A percentile compares a stretch with the other conserved stretches of the same genome.
These are phyloP conservation scores for Asobara japonica DNA, from an alignment of 1,140 invertebrate species.

Conservation along the genomic window DNA sequence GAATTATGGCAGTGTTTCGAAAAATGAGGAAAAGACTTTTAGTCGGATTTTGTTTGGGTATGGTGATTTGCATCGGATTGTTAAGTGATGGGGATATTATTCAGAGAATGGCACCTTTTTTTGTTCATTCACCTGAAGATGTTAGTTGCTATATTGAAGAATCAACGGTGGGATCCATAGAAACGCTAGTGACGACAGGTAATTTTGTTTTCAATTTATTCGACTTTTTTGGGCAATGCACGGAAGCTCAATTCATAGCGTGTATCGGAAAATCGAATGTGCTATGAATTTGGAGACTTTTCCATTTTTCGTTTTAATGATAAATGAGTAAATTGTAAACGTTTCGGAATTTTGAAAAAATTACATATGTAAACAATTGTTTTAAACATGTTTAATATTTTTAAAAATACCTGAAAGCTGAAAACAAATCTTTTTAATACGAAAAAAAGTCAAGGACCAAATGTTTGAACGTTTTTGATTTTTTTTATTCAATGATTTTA, in stretches of 20 bases:
- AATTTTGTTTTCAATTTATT: neutral
- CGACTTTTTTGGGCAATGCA: too few species aligned
- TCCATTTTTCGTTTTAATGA: too few species aligned
- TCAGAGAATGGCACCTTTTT: slow-evolving; percentile 39
- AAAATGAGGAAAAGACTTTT: slow-evolving; percentile 49
- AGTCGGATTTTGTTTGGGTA: slow-evolving; percentile 37
- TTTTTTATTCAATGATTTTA: too few species aligned
- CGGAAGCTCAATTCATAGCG: neutral
- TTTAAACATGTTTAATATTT: too few species aligned
- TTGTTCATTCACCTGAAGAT: slow-evolving; percentile 32
- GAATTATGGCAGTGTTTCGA: neutral
- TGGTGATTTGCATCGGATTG: slow-evolving; percentile 44
- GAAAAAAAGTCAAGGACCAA: too few species aligned
- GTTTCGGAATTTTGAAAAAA: too few species aligned
- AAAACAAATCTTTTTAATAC: too few species aligned
- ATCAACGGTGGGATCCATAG: slow-evolving; percentile 35
- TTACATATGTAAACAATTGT: too few species aligned
- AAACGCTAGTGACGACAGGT: neutral
- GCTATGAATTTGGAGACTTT: too few species aligned
- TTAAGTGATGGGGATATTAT: slow-evolving; percentile 45
- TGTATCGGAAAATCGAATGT: neutral
- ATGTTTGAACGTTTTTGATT: too few species aligned
- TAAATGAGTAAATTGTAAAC: too few species aligned
- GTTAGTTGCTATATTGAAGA: slow-evolving; percentile 52
- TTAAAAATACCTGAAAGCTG: too few species aligned